Evolutionary conservation across 64 coral and sea anemone genomes (phyloP), one percentile per base, ranked within the genome.

Genomic region (Platygyra sinensis): DNA sequence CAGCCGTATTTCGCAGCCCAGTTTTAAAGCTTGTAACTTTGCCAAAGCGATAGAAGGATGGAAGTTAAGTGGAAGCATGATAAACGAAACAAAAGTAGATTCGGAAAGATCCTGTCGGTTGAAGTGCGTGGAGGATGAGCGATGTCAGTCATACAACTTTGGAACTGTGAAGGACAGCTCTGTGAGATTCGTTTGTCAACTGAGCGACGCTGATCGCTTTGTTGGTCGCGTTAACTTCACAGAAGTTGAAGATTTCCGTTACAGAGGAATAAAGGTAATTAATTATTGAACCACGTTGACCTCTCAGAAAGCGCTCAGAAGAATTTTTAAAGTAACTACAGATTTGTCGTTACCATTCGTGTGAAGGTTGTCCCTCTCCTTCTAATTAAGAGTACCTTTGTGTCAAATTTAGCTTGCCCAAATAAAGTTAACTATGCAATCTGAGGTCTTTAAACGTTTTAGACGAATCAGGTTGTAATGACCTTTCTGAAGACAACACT

Each of bases 71-170:
- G 52, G 77, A 30, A 59, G 52, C 77, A 11, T 79, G n/a, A 79
- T 79, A 12, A 28, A 7, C 7, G 52, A 79, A 79, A 24, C 14
- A 30, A 24, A 30, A 12, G 77, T 79, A 27, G 50, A 79, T 60
- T 55, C 77, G 57, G 77, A 79, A 79, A 59, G 27, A 18, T 30
- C 5, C 0, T 79, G 77, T 52, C 19, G 27, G 27, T 16, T 79
- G 28, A 17, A 79, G 10, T 79, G 77, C 51, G 24, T 79, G 10
- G 25, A 60, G 8, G 77, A 79, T 2, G 52, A 60, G 5, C 54
- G 52, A 60, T 79, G 77, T 60, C 49, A 13, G 25, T 79, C 77
- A 0, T 79, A 79, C 14, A 79, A 79, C 77, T 79, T 79, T 79
- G 77, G n/a, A 60, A 27, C 15, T 12, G 12, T 14, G 4, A n/a